Base-by-base conservation (phyloP, 2,888 invertebrate genomes). In the Exephanes ischioxanthus region DNA sequence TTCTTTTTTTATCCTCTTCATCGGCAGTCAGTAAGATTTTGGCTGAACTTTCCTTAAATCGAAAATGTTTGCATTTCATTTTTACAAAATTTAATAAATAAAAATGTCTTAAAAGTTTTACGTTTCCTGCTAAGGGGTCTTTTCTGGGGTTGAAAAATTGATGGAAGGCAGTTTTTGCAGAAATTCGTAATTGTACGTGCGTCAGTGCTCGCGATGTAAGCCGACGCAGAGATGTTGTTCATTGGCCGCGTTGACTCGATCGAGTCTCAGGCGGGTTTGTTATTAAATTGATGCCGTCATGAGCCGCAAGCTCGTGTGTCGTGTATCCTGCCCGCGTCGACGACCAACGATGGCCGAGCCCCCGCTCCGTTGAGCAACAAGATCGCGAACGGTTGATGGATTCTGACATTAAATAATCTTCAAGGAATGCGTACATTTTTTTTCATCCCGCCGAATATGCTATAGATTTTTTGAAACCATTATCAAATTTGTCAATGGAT, bases 271-370 rank as follows among this genome's bases (percentile, higher is more conserved):
- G 48, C 61, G 55, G 63, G 67, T 78, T 79, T 85, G 79, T 85
- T 82, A 71, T 82, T 85, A 76, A 85, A 82, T 82, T 82, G 85
- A 76, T 71, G 79, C 45, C 71, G 79, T 79, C 79, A 79, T 75
- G 79, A 75, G 48, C 48, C 33, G 48, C 61, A 48, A 48, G 70
- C 79, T 85, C 71, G 66, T 51, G 75, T 75, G 71, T 82, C 71
- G 55, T 58, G 66, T 33, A 41, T 19, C 26, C 37, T 16, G 66
- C 53, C 45, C 14, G 53, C 76, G 22, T 19, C 58, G 30, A 48
- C 68, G 79, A 68, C 51, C 41, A 79, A 78, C 53, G 71, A 19
- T 6, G 51, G 22, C 58, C 19, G 66, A 67, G 66, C 26, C 58
- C 11, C 22, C 51, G 51, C 30, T 63, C 37, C 37, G 37, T 45